These are phyloP conservation scores for Spicauda simplicius DNA, from an alignment of 2,888 invertebrate species.

Conservation along the genomic window DNA sequence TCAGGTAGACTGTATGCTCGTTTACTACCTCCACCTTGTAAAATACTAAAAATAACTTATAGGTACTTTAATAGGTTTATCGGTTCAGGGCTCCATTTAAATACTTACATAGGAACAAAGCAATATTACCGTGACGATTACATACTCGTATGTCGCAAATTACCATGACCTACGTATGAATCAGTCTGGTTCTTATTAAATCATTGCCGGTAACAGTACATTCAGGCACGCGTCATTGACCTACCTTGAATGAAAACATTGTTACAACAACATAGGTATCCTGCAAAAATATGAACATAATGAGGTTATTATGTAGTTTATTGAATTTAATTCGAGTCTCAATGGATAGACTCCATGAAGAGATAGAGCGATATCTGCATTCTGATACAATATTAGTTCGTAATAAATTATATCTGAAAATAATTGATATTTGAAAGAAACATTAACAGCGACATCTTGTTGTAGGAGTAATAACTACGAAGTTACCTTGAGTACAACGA, in stretches of 20 bases:
- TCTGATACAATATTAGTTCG: too few relatives aligned
- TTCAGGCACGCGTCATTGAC: background rate
- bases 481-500: background rate
- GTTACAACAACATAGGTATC: background rate
- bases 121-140: background rate
- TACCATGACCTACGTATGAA: conserved; percentile 1
- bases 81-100: too few relatives aligned
- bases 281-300: background rate
- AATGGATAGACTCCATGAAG: too few relatives aligned
- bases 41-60: too few relatives aligned
- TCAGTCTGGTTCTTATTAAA: background rate
- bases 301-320: background rate
- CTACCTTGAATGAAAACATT: background rate
- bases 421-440: background rate
- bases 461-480: background rate
- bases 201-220: background rate
- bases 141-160: background rate
- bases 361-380: background rate
- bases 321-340: background rate
- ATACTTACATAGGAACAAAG: too few relatives aligned
- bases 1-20: too few relatives aligned
- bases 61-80: too few relatives aligned
- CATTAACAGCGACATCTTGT: background rate
- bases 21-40: too few relatives aligned
- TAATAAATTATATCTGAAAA: too few relatives aligned